Evolutionary conservation across 2,113 vertebrate species (phyloP).

Genomic region (Tenebrosternarchus preto): DNA sequence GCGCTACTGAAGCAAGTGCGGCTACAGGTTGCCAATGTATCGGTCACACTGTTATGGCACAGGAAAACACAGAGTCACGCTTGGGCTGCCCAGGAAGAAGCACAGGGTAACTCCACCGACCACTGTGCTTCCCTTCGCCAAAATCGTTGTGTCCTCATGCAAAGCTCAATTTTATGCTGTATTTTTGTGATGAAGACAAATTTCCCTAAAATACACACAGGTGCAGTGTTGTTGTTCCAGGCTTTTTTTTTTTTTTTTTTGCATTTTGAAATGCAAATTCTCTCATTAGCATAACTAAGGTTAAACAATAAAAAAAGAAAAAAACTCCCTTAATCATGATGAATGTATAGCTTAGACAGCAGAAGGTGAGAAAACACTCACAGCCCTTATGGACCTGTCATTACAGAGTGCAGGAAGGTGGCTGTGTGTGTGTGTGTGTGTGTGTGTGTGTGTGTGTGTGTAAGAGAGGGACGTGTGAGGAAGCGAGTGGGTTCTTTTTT

Average conservation of each 20-base stretch:
- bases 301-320: background rate
- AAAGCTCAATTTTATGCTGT: background rate
- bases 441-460: background rate
- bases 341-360: slow-evolving; percentile 30
- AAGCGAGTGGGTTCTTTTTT: background rate
- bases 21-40: slow-evolving; percentile 34
- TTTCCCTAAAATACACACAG: no score
- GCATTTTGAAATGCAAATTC: slow-evolving; percentile 6
- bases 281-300: background rate
- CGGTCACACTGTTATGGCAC: background rate
- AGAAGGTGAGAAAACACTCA: slow-evolving; percentile 37
- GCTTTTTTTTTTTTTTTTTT: background rate
- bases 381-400: slow-evolving; percentile 55
- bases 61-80: slow-evolving; percentile 1
- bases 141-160: background rate
- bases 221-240: no score
- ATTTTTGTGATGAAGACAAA: background rate
- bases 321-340: slow-evolving; percentile 23
- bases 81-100: background rate
- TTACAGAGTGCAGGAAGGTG: slow-evolving; percentile 25
- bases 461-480: slow-evolving; percentile 9
- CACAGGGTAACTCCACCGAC: background rate
- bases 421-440: background rate
- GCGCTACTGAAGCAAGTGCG: slow-evolving; percentile 4
- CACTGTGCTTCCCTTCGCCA: background rate